These are phyloP conservation scores for Pygoscelis adeliae DNA, from an alignment of 2,113 vertebrate species.

Conservation along the genomic window DNA sequence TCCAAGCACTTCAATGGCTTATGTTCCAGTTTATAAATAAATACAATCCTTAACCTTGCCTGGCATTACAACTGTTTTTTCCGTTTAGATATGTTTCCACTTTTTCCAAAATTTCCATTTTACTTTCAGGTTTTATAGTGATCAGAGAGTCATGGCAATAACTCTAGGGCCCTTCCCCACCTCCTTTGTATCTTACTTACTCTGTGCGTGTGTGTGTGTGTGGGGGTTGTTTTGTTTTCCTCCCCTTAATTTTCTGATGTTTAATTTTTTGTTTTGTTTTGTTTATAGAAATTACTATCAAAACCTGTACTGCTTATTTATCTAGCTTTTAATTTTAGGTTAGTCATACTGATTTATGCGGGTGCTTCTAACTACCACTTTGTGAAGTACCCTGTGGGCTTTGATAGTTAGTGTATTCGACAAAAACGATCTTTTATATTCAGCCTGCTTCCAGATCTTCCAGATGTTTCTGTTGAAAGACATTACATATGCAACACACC, in stretches of 20 bases:
- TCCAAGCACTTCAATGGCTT: not conserved
- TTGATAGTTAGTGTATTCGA: not conserved
- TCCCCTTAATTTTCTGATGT: not conserved
- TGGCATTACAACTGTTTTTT: not conserved
- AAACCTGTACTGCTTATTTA: not conserved
- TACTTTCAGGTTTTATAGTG: not conserved
- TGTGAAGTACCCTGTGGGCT: not conserved
- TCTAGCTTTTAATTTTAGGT: not conserved
- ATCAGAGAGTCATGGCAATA: not conserved
- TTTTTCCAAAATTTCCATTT: not conserved
- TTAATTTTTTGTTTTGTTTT: not conserved
- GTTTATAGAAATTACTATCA: not conserved
- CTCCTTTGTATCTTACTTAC: not conserved
- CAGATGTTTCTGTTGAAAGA: not conserved
- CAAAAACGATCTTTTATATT: not conserved
- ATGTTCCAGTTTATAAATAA: not conserved
- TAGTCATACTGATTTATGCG: not conserved
- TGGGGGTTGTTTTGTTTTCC: fast-evolving
- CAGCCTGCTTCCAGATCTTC: not conserved
- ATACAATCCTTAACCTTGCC: not conserved
- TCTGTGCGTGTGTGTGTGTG: not conserved
- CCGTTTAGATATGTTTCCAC: not conserved
- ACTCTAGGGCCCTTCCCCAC: not conserved
- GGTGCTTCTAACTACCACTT: not conserved
- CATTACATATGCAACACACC: not conserved